A percentile compares a stretch with the other conserved stretches of the same genome.
Conservation (phyloP, 2,797 vertebrate genomes). For the Sebastes diaconus region DNA sequence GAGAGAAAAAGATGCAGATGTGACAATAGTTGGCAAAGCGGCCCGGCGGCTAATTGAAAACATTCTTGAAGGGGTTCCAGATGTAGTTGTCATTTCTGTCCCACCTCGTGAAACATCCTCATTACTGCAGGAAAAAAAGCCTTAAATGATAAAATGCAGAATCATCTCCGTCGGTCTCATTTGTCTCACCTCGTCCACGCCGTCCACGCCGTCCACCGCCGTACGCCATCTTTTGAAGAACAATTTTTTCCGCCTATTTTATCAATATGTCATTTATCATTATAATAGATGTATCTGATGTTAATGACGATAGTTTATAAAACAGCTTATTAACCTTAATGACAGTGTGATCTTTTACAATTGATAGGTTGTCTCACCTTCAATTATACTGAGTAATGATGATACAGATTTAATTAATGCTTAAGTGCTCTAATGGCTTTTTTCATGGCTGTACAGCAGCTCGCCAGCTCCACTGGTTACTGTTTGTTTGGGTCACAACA, state of each 20-base stretch:
- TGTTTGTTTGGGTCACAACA: background rate
- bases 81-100: conserved; percentile 23
- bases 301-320: conserved; percentile 78
- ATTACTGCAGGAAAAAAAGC: background rate
- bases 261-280: conserved; percentile 77
- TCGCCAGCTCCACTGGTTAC: background rate
- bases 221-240: conserved; percentile 15
- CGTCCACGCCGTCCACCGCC: background rate
- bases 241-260: conserved; percentile 40
- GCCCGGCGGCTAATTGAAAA: conserved; percentile 42
- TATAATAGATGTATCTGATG: conserved; percentile 69
- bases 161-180: background rate
- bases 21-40: conserved; percentile 58
- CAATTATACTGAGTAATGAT: conserved; percentile 74
- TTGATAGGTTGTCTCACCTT: conserved; percentile 75
- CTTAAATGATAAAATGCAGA: background rate
- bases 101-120: background rate
- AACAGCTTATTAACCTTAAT: conserved; percentile 81
- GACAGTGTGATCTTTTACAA: conserved; percentile 78
- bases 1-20: conserved; percentile 63
- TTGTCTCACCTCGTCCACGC: background rate
- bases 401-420: conserved; percentile 68
- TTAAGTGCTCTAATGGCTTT: conserved; percentile 47
- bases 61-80: conserved; percentile 56
- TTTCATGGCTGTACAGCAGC: conserved; percentile 7